phyloP scores from a whole-genome alignment of 2,888 invertebrate species.

The Erynnis tages region DNA sequence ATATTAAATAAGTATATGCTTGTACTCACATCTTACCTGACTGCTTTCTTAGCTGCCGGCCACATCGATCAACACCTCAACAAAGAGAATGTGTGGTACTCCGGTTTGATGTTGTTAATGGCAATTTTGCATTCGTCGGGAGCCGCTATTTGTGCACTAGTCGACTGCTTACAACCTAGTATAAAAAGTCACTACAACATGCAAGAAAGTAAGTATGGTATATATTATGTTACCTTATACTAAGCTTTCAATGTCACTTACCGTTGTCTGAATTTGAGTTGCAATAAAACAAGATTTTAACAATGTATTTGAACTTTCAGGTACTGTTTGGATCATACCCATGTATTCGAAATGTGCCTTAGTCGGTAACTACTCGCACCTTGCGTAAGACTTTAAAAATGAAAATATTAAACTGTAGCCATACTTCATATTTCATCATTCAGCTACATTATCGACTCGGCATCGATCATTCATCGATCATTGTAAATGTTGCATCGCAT shows the following conservation, averaged over 20 bases:
- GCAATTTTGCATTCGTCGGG: slow-evolving; percentile 49
- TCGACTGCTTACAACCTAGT: slow-evolving; percentile 50
- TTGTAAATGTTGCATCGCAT: no score
- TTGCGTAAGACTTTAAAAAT: slow-evolving; percentile 50
- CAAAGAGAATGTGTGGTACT: slow-evolving; percentile 67
- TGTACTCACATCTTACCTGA: background rate
- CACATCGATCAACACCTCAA: slow-evolving; percentile 63
- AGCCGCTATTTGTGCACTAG: slow-evolving; percentile 56
- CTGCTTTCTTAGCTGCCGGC: slow-evolving; percentile 53
- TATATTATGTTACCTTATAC: background rate
- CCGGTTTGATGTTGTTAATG: slow-evolving; percentile 49
- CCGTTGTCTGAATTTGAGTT: no score
- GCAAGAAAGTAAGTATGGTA: slow-evolving; percentile 52
- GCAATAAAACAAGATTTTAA: background rate
- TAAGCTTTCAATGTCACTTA: background rate
- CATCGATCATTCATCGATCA: no score
- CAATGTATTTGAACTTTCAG: no score
- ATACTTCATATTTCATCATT: background rate
- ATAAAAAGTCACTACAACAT: slow-evolving; percentile 39
- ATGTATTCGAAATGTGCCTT: slow-evolving; percentile 68
- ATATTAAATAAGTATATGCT: no score
- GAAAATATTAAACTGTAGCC: background rate
- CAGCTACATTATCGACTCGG: no score
- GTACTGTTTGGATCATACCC: slow-evolving; percentile 66
- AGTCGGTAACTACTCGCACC: slow-evolving; percentile 54